Conservation (phyloP, 2,888 invertebrate genomes). For the Eupelmus urozonus region DNA sequence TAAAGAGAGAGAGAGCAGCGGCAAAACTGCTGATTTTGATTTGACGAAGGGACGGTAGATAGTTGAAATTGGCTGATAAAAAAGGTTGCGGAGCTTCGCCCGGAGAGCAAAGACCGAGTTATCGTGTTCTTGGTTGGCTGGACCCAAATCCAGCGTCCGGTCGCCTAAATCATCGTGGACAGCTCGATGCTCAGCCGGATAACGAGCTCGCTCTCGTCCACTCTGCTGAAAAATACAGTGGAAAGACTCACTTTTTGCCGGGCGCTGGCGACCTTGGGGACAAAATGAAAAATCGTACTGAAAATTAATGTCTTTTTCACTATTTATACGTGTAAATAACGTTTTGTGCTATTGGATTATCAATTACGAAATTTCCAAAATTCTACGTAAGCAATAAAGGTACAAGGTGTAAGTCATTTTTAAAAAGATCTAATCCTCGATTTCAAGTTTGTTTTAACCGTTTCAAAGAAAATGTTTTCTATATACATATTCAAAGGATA, state of each 20-base stretch:
- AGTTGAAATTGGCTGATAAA: constrained; percentile 58
- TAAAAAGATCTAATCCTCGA: no score
- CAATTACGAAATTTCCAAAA: no score
- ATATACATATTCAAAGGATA: no score
- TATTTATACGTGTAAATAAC: no score
- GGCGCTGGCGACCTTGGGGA: no score
- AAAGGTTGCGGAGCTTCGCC: constrained; percentile 45
- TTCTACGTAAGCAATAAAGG: no score
- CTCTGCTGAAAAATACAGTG: constrained; percentile 47
- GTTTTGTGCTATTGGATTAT: no score
- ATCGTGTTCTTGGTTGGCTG: constrained; percentile 68
- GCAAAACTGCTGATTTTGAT: constrained; percentile 54
- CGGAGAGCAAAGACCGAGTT: constrained; percentile 59
- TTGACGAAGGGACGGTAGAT: constrained; percentile 44
- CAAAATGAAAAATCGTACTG: no score
- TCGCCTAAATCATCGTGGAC: constrained; percentile 63
- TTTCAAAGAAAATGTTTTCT: no score
- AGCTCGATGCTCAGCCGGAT: constrained; percentile 59
- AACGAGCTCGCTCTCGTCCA: constrained; percentile 4
- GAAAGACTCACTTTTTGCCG: constrained; percentile 23
- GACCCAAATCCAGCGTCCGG: constrained; percentile 64
- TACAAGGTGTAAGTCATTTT: no score
- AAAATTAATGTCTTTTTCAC: no score
- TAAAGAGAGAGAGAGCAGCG: not conserved
- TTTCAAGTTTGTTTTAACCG: no score